Percentiles rank a stretch among this genome's conserved stretches.
Evolutionary conservation across 1,140 invertebrate genomes (phyloP).

Genomic region (Chironomus tepperi): DNA sequence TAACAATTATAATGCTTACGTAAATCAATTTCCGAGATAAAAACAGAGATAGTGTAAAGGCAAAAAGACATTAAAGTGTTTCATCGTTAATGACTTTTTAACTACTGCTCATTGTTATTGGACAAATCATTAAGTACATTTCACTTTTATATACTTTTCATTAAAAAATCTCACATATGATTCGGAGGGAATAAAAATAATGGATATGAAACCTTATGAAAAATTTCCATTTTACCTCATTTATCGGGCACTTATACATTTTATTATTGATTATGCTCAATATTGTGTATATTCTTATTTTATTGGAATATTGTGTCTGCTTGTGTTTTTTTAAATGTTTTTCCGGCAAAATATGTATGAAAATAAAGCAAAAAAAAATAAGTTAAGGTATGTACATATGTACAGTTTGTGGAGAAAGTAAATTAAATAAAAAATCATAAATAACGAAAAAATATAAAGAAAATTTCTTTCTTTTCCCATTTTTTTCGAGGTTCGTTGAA

Average conservation of each 20-base stretch:
- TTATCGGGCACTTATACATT: too few relatives aligned
- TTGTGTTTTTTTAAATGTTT: background rate
- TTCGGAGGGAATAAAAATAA: background rate
- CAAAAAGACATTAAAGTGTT: too few relatives aligned
- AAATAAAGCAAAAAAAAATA: too few relatives aligned
- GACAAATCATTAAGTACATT: too few relatives aligned
- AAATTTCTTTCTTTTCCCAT: background rate
- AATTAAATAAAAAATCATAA: constrained; percentile 10
- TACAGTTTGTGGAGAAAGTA: constrained; percentile 7
- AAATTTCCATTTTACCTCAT: too few relatives aligned
- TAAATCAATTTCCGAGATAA: too few relatives aligned
- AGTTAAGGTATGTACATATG: background rate
- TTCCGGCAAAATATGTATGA: background rate
- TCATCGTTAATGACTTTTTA: too few relatives aligned
- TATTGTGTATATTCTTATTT: background rate
- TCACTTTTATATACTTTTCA: background rate
- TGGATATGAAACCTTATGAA: too few relatives aligned
- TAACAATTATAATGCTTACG: too few relatives aligned
- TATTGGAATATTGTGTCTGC: too few relatives aligned
- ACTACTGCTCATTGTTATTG: too few relatives aligned
- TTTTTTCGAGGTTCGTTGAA: background rate
- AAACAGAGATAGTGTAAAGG: too few relatives aligned
- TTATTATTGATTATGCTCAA: background rate
- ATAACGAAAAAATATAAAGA: background rate
- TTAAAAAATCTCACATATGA: background rate